Evolutionary conservation across 2,888 invertebrate species (phyloP), one percentile per base, ranked within the genome.

Genomic region (Synergus itoensis): DNA sequence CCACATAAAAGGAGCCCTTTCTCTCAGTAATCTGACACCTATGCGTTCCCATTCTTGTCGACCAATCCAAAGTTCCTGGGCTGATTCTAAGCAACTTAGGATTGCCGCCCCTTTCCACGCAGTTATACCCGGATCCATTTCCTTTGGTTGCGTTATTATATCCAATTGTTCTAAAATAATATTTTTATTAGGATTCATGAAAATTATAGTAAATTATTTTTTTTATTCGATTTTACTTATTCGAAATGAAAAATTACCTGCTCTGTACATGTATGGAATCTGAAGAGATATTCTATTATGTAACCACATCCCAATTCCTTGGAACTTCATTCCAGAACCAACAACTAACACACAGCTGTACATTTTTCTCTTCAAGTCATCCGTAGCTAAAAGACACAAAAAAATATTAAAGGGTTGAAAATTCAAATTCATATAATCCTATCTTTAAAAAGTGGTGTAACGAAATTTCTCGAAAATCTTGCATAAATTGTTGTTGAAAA

Each of bases 41-140:
- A 94, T 95, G 85, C 96, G 96, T 85, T 95, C 95, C 98, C 98
- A 99, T 92, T 99, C 98, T 45, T 93, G 93, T 80, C 95, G 95
- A 78, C 95, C 94, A 63, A 99, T 98, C 98, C 99, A 99, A 11
- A 99, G 92, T 90, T 99, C 99, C 83, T 97, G 96, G 0, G 98
- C 97, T 0, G 98, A 97, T 90, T 99, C 99, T 80, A 99, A 92
- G 87, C 98, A 98, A 0, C 98, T 97, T 94, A 99, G 95, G 12
- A 99, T 97, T 0, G 98, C 96, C 0, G 98, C 98, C 0, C 99
- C 99, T 91, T 98, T 98, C 99, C 99, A 99, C 0, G 96, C 95
- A 0, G 97, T 97, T 93, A 97, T 96, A 1, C 96, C 95, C 0
- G 98, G 96, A 92, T 98, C 98, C 94, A 98, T 96, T 88, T 98